Conservation (phyloP, 1,140 invertebrate genomes). For the Dreissena polymorpha region DNA sequence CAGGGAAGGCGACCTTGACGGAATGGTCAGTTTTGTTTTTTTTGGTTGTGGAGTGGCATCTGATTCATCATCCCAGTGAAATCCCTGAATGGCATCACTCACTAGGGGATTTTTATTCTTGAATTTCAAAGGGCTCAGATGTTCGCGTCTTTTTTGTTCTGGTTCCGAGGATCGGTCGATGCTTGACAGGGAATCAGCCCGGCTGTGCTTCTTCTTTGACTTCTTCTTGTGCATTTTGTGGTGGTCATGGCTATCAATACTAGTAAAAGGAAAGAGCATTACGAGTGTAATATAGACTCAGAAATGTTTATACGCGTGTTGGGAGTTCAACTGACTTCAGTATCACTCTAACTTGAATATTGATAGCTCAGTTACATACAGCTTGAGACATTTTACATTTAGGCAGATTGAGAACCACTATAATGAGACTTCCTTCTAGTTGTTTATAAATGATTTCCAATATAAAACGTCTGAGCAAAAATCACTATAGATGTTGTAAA, state of each 20-base stretch:
- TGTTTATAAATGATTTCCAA: too few species aligned
- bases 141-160: slow-evolving; percentile 41
- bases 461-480: too few species aligned
- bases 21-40: slow-evolving; percentile 36
- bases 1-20: slow-evolving; percentile 31
- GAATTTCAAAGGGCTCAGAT: slow-evolving; percentile 49
- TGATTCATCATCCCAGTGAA: slow-evolving; percentile 54
- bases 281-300: neutral
- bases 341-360: too few species aligned
- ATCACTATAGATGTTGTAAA: too few species aligned
- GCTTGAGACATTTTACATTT: too few species aligned
- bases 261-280: slow-evolving; percentile 4
- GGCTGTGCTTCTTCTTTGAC: slow-evolving; percentile 48
- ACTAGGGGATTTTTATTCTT: slow-evolving; percentile 41
- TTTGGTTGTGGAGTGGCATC: slow-evolving; percentile 8
- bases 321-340: too few species aligned
- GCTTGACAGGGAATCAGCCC: slow-evolving; percentile 34
- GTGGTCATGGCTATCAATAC: slow-evolving; percentile 45
- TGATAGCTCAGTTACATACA: too few species aligned
- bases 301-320: neutral
- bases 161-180: slow-evolving; percentile 21
- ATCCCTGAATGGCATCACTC: slow-evolving; percentile 39
- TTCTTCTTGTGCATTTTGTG: slow-evolving; percentile 61
- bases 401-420: too few species aligned
- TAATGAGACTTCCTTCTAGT: too few species aligned